Conservation (phyloP, 2,888 invertebrate species). For the Cataglyphis altisquamis region DNA sequence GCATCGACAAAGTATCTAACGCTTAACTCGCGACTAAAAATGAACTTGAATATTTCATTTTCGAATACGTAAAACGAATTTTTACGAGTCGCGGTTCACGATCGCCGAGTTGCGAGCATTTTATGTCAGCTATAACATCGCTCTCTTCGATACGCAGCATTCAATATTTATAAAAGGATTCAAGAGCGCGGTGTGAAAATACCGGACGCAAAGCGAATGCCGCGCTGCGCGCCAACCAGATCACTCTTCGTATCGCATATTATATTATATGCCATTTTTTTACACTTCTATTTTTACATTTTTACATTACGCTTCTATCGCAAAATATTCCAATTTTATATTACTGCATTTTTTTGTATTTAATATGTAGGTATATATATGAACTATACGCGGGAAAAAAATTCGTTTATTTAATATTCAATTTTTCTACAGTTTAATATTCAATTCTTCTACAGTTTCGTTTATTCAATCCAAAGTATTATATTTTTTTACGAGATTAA, state of each 20-base stretch:
- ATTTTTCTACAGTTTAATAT: background rate
- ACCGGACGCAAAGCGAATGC: constrained; percentile 13
- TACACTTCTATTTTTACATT: constrained; percentile 37
- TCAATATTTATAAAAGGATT: constrained; percentile 67
- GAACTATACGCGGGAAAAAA: background rate
- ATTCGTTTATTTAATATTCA: constrained; percentile 32
- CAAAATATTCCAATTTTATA: constrained; percentile 31
- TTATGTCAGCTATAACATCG: constrained; percentile 49
- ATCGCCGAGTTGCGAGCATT: constrained; percentile 37
- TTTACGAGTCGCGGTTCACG: constrained; percentile 50
- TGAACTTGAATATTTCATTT: constrained; percentile 47
- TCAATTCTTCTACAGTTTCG: background rate
- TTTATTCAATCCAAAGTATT: background rate
- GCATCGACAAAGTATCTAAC: constrained; percentile 31
- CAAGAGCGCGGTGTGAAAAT: constrained; percentile 44
- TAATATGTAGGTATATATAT: too few relatives aligned
- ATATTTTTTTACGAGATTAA: constrained; percentile 1
- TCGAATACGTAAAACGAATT: constrained; percentile 46
- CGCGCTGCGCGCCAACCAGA: background rate
- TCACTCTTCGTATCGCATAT: constrained; percentile 31
- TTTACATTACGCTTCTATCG: constrained; percentile 36
- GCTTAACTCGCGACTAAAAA: constrained; percentile 64
- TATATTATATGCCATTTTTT: constrained; percentile 34
- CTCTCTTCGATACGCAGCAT: constrained; percentile 58
- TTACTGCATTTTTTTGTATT: background rate